Conservation (phyloP, 2,797 vertebrate species). For the Parambassis ranga region DNA sequence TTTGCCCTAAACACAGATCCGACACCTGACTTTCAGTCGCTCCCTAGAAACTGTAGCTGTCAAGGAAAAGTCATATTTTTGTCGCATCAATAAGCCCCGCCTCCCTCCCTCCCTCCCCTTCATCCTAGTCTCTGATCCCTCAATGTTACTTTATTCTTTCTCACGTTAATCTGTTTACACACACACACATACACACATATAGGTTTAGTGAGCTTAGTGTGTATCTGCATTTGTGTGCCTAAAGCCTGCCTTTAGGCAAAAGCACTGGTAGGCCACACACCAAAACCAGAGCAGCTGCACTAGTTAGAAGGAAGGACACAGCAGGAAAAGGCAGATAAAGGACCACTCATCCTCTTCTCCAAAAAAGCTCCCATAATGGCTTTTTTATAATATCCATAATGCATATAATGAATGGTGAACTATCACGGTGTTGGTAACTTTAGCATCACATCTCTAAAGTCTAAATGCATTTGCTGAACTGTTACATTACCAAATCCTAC, state of each 20-base stretch:
- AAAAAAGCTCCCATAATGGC: not conserved
- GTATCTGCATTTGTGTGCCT: conserved; percentile 8
- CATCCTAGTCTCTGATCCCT: conserved; percentile 20
- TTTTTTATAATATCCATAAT: not conserved
- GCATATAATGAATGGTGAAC: not conserved
- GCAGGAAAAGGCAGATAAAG: not conserved
- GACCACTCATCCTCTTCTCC: not conserved
- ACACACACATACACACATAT: not conserved
- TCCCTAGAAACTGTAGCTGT: not conserved
- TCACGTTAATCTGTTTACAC: conserved; percentile 15
- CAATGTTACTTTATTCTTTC: conserved; percentile 30
- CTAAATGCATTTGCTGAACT: too few relatives aligned
- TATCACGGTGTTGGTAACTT: not conserved
- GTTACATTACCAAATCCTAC: not conserved
- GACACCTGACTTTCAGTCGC: not conserved
- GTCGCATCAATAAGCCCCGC: conserved; percentile 12
- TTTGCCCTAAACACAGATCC: not conserved
- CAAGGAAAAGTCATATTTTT: not conserved
- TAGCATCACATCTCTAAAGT: not conserved
- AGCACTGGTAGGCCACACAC: not conserved
- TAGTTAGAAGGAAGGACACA: conserved; percentile 9
- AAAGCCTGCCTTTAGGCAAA: conserved; percentile 29
- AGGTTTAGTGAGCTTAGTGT: conserved; percentile 5
- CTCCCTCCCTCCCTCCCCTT: not conserved
- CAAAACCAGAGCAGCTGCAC: conserved; percentile 20